These are phyloP conservation scores for Gallinago stenura DNA, from an alignment of 2,797 vertebrate genomes.

Conservation along the genomic window DNA sequence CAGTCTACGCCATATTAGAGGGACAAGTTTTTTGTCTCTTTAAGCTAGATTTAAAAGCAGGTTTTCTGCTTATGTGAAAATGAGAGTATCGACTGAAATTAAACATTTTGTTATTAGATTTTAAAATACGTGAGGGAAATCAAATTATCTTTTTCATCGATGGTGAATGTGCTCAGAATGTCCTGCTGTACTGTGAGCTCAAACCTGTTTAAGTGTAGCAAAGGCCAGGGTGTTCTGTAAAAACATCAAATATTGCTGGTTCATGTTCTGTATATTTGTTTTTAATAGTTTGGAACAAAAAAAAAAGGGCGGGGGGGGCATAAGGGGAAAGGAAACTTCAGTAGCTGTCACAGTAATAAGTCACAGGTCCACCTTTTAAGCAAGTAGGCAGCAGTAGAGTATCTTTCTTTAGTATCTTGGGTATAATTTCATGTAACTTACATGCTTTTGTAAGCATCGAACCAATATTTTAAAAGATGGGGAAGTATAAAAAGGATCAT, in stretches of 20 bases:
- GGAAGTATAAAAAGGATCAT: not conserved
- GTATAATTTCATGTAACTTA: not conserved
- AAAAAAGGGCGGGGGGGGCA: not conserved
- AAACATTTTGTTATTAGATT: not conserved
- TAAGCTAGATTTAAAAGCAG: not conserved
- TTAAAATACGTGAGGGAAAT: not conserved
- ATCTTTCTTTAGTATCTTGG: not conserved
- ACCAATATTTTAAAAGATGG: not conserved
- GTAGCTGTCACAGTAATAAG: not conserved
- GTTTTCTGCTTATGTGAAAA: not conserved
- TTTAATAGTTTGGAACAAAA: not conserved
- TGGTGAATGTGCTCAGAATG: not conserved
- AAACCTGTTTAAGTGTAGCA: not conserved
- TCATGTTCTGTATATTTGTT: not conserved
- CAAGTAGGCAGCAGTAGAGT: not conserved
- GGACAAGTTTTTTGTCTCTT: not conserved
- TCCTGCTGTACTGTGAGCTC: not conserved
- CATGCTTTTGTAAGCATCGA: not conserved
- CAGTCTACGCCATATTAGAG: not conserved
- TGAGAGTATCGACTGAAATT: not conserved
- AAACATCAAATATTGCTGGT: not conserved
- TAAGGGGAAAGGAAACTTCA: not conserved
- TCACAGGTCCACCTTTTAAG: not conserved
- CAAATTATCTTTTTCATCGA: not conserved
- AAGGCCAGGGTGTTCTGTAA: not conserved